phyloP scores from a whole-genome alignment of 2,113 vertebrate genomes.

The Colius striatus region DNA sequence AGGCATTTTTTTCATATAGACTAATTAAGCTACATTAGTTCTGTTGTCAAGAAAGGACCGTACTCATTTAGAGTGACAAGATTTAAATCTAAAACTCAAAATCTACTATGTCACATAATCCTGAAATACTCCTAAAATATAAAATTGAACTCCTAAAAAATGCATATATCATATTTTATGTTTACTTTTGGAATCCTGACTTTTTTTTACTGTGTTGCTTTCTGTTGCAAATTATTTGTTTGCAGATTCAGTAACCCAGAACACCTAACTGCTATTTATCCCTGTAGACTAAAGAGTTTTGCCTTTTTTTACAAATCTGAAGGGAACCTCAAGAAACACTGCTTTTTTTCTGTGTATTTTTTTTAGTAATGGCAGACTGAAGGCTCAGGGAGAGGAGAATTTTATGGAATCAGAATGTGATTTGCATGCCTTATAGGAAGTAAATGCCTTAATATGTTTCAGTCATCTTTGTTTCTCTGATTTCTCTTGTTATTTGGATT shows the following conservation, averaged over 20 bases:
- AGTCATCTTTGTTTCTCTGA: constrained; percentile 21
- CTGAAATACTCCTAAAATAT: not conserved
- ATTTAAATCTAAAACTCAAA: not conserved
- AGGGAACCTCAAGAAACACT: not conserved
- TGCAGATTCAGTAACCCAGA: not conserved
- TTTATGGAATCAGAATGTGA: constrained; percentile 15
- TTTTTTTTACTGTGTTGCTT: not conserved
- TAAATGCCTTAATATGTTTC: not conserved
- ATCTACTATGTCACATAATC: not conserved
- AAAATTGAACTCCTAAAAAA: not conserved
- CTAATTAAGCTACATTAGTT: not conserved
- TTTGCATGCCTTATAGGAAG: not conserved
- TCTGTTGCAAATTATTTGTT: not conserved
- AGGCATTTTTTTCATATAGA: not conserved
- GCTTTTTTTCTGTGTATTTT: not conserved
- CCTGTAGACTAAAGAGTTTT: not conserved
- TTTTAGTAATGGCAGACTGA: not conserved
- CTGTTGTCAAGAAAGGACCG: not conserved
- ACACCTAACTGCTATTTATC: not conserved
- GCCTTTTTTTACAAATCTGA: not conserved
- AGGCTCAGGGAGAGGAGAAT: not conserved
- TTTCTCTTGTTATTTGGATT: not conserved
- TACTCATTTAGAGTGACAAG: not conserved
- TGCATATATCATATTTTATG: not conserved
- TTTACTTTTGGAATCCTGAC: not conserved